phyloP scores from a whole-genome alignment of 2,113 vertebrate species.

The Elachura formosa region DNA sequence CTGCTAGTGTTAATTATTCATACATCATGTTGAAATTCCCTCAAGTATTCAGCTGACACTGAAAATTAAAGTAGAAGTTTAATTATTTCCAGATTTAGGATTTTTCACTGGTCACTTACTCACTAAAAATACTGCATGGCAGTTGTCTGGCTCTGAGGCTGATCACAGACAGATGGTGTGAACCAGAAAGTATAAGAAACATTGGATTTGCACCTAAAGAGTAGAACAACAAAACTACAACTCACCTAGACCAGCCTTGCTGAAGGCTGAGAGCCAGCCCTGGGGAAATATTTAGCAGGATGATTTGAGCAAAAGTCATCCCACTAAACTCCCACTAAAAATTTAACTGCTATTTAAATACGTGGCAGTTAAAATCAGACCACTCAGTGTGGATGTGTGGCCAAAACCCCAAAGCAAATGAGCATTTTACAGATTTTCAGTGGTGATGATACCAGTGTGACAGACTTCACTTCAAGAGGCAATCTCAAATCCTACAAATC shows the following conservation, averaged over 20 bases:
- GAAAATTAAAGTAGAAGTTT: neutral
- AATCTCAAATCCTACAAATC: neutral
- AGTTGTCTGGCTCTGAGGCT: neutral
- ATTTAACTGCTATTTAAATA: too few relatives aligned
- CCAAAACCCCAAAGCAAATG: neutral
- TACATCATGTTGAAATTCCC: neutral
- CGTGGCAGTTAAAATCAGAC: neutral
- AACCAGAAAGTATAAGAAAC: accelerated
- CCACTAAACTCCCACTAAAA: too few relatives aligned
- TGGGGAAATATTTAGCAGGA: neutral
- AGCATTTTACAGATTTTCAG: neutral
- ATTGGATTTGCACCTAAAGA: neutral
- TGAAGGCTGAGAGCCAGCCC: neutral
- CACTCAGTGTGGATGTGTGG: neutral
- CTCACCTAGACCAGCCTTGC: neutral
- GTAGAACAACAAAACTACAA: neutral
- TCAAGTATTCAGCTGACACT: neutral
- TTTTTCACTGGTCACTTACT: neutral
- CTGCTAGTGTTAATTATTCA: slow-evolving; percentile 9
- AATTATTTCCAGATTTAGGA: neutral
- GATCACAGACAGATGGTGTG: accelerated
- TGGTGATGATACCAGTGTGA: neutral
- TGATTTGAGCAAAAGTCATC: neutral
- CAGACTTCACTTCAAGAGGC: neutral
- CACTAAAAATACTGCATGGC: neutral